A percentile compares a stretch with the other conserved stretches of the same genome.
Evolutionary conservation across 2,797 vertebrate genomes (phyloP).

Genomic region (Amblyraja radiata): DNA sequence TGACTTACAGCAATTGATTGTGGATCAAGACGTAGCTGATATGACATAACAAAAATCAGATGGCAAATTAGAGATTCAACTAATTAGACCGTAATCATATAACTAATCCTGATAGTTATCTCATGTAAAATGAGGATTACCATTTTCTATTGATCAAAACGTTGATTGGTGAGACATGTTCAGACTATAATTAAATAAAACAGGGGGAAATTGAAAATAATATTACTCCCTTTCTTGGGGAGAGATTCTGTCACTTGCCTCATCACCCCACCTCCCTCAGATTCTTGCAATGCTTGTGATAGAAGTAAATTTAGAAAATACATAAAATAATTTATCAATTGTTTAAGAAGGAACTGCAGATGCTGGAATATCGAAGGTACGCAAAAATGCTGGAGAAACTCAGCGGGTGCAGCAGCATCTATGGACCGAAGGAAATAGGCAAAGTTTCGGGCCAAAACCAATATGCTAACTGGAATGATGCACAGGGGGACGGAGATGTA

Average conservation of each 20-base stretch:
- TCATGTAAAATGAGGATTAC: neutral
- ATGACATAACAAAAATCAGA: neutral
- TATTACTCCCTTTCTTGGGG: neutral
- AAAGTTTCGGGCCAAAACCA: too few species aligned
- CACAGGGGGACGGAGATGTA: neutral
- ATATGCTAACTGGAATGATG: neutral
- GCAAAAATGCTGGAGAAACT: too few species aligned
- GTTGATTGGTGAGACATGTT: neutral
- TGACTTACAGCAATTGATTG: neutral
- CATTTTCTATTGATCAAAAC: neutral
- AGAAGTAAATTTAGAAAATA: neutral
- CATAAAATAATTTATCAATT: neutral
- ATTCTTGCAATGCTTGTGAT: neutral
- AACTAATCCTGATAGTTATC: neutral
- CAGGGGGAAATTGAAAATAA: neutral
- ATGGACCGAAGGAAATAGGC: too few species aligned
- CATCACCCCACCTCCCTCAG: neutral
- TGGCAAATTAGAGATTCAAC: neutral
- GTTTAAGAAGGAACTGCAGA: too few species aligned
- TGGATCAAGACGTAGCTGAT: neutral
- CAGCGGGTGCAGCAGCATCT: too few species aligned
- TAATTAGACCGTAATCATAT: neutral
- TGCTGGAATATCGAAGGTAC: too few species aligned
- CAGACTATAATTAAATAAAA: neutral
- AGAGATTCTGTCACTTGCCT: neutral